Evolutionary conservation across 2,113 vertebrate species (phyloP).

Genomic region (Xenopus borealis): DNA sequence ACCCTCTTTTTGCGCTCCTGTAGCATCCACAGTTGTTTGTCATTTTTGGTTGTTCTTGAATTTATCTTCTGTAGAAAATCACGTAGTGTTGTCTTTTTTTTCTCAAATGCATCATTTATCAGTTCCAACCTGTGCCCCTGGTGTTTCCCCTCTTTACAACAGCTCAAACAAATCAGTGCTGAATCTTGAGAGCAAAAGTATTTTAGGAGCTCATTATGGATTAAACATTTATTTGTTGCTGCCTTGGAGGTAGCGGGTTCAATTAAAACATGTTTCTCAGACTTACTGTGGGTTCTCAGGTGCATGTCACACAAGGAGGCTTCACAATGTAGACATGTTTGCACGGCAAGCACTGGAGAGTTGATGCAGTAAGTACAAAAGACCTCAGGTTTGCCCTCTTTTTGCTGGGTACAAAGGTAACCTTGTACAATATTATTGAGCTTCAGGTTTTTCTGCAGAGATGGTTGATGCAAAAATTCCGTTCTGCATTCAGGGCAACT

Average conservation of each 20-base stretch:
- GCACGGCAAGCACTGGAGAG: constrained; percentile 57
- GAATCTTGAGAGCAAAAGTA: constrained; percentile 70
- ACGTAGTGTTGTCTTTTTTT: background rate
- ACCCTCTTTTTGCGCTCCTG: background rate
- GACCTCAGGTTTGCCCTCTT: constrained; percentile 29
- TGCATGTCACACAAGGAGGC: constrained; percentile 76
- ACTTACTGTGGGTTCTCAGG: no score
- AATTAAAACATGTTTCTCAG: constrained; percentile 51
- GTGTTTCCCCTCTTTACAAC: constrained; percentile 66
- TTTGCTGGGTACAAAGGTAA: background rate
- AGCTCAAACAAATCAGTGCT: constrained; percentile 68
- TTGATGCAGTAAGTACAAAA: constrained; percentile 66
- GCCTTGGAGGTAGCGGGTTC: constrained; percentile 58
- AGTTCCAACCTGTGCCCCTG: constrained; percentile 51
- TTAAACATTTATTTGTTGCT: constrained; percentile 66
- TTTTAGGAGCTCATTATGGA: constrained; percentile 72
- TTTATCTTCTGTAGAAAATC: background rate
- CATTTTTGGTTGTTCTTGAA: background rate
- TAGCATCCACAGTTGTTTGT: background rate
- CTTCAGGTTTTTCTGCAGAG: constrained; percentile 44
- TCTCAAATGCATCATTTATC: background rate
- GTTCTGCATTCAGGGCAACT: constrained; percentile 48
- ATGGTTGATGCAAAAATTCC: constrained; percentile 8
- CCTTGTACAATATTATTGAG: constrained; percentile 41
- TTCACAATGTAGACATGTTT: constrained; percentile 73